Evolutionary conservation across 2,797 vertebrate genomes (phyloP).

Genomic region (Salarias fasciatus): DNA sequence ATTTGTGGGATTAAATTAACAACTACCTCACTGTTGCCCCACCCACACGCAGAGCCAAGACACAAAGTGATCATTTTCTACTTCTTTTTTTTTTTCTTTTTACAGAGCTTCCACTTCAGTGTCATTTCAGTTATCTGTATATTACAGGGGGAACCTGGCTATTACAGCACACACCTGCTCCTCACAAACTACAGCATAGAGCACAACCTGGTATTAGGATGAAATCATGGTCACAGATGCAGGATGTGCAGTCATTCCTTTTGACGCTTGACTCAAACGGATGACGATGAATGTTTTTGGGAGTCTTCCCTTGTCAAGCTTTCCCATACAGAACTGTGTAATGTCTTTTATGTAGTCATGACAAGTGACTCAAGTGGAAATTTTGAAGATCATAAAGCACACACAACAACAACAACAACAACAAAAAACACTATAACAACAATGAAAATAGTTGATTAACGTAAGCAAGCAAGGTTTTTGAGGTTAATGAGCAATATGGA

Average conservation of each 20-base stretch:
- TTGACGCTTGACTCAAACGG: slow-evolving; percentile 33
- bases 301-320: background rate
- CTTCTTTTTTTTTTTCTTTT: slow-evolving; percentile 7
- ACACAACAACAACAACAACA: too few relatives aligned
- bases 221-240: slow-evolving; percentile 23
- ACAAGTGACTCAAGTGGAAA: background rate
- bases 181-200: slow-evolving; percentile 25
- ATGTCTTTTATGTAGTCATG: background rate
- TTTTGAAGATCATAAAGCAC: background rate
- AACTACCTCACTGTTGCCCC: slow-evolving; percentile 55
- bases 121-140: slow-evolving; percentile 54
- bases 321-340: background rate
- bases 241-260: slow-evolving; percentile 24
- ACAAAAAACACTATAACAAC: too few relatives aligned
- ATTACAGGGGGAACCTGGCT: slow-evolving; percentile 62
- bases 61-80: slow-evolving; percentile 31
- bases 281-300: slow-evolving; percentile 9
- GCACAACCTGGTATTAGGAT: slow-evolving; percentile 57
- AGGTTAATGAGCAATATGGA: too few relatives aligned
- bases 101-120: slow-evolving; percentile 34
- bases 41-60: slow-evolving; percentile 44
- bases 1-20: slow-evolving; percentile 70
- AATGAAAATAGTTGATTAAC: too few relatives aligned
- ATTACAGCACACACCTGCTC: slow-evolving; percentile 70
- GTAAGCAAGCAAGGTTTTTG: too few relatives aligned